Percentiles rank a stretch among this genome's conserved stretches.
These are phyloP conservation scores for Reticulitermes speratus DNA, from an alignment of 1,140 invertebrate genomes.

Conservation along the genomic window DNA sequence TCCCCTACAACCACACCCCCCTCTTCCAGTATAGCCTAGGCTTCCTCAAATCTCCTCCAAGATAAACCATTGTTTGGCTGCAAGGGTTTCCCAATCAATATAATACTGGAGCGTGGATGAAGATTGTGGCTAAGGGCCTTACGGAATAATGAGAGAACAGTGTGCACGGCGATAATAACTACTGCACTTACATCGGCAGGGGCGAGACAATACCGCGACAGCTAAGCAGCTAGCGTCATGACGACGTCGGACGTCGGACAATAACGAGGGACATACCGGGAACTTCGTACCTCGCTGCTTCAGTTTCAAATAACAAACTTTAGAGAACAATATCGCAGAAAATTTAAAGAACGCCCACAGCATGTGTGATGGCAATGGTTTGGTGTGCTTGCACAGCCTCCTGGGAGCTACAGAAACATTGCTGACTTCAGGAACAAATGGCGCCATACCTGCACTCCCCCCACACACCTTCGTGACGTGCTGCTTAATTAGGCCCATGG, in stretches of 20 bases:
- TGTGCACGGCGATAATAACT: not conserved
- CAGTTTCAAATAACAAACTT: no score
- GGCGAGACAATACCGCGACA: not conserved
- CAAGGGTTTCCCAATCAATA: conserved; percentile 1
- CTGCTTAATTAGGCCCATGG: no score
- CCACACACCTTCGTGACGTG: no score
- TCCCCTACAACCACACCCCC: not conserved
- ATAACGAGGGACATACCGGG: not conserved
- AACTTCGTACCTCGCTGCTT: not conserved
- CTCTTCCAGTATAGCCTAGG: not conserved
- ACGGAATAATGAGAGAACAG: not conserved
- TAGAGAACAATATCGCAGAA: no score
- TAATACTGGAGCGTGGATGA: not conserved
- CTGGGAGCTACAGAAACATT: no score
- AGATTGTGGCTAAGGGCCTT: not conserved
- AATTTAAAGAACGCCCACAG: no score
- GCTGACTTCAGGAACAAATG: no score
- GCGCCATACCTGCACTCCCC: no score
- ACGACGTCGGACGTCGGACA: not conserved
- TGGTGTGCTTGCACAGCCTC: no score
- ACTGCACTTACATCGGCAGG: not conserved
- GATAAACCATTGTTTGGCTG: not conserved
- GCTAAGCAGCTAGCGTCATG: not conserved
- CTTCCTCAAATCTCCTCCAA: not conserved
- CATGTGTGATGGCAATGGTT: no score